Percentiles rank a stretch among this genome's conserved stretches.
These are phyloP conservation scores for Hermaeophaga mercurialis DNA, from an alignment of 2,888 invertebrate species.

Conservation along the genomic window DNA sequence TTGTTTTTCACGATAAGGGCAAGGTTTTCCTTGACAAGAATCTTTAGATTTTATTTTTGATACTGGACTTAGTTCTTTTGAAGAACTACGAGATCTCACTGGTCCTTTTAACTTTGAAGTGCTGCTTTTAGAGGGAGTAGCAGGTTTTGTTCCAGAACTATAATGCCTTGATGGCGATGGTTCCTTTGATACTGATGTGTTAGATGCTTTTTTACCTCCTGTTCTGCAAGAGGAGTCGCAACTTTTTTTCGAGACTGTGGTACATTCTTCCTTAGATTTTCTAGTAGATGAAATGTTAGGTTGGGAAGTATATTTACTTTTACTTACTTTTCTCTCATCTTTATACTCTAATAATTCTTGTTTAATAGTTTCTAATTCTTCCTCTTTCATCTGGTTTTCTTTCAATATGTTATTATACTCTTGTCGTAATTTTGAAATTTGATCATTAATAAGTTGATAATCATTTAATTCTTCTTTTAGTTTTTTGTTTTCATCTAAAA, in stretches of 20 bases:
- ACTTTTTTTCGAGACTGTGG: no score
- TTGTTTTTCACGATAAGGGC: no score
- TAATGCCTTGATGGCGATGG: no score
- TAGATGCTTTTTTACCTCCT: neutral
- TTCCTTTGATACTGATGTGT: neutral
- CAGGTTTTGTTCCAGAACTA: neutral
- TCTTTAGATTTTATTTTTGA: no score
- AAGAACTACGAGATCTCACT: no score
- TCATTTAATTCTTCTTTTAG: conserved; percentile 14
- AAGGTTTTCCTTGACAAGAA: no score
- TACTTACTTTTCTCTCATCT: no score
- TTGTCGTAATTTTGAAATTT: conserved; percentile 2
- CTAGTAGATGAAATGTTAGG: neutral
- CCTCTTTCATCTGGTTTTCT: conserved; percentile 19
- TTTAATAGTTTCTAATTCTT: conserved; percentile 17
- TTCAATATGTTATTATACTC: conserved; percentile 22
- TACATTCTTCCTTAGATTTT: neutral
- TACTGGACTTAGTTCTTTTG: no score
- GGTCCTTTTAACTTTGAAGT: no score
- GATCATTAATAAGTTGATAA: conserved; percentile 5
- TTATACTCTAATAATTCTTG: conserved; percentile 18
- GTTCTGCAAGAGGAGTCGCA: no score
- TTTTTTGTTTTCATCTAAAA: conserved; percentile 12
- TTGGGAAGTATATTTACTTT: no score
- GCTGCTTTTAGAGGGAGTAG: no score